These are phyloP conservation scores for Synodontis membranacea DNA, from an alignment of 2,113 vertebrate genomes.

Conservation along the genomic window DNA sequence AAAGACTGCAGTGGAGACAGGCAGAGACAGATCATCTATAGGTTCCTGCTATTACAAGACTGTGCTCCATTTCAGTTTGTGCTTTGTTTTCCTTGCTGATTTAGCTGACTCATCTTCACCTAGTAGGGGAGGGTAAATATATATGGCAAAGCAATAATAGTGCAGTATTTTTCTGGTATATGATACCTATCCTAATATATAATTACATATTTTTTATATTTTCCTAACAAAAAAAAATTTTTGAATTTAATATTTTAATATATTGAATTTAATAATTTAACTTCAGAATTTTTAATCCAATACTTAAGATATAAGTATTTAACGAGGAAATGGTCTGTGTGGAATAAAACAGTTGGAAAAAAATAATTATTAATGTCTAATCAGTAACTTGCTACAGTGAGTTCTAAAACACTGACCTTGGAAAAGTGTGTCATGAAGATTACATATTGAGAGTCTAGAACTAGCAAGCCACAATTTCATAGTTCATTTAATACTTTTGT, in stretches of 20 bases:
- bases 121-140: background rate
- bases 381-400: background rate
- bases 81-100: background rate
- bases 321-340: background rate
- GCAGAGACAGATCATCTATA: background rate
- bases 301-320: background rate
- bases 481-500: background rate
- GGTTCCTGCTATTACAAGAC: slow-evolving; percentile 9
- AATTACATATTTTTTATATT: background rate
- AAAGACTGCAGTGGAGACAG: background rate
- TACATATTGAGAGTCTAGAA: background rate
- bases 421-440: background rate
- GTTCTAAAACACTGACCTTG: background rate
- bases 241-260: background rate
- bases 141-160: background rate
- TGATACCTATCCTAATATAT: background rate
- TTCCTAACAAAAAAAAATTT: background rate
- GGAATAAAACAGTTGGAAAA: background rate
- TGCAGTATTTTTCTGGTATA: background rate
- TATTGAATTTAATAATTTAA: background rate
- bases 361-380: background rate
- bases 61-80: background rate
- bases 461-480: background rate
- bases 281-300: background rate
- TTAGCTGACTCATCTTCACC: background rate